Conservation (phyloP, 2,888 invertebrate species). For the Stenodema calcarata region DNA sequence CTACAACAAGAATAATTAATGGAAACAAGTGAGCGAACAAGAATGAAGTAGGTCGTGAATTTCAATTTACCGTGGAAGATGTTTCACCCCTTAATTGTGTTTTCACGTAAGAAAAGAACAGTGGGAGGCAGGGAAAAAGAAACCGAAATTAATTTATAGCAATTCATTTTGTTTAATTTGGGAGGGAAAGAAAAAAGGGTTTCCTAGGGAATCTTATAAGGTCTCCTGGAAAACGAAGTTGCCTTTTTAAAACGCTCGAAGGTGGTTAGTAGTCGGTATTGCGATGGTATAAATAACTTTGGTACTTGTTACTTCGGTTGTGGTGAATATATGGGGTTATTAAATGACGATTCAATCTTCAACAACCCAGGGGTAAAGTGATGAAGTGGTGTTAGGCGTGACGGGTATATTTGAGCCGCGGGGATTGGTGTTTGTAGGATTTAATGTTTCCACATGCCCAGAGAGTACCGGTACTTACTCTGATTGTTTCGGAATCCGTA, state of each 20-base stretch:
- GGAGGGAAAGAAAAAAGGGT: conserved; percentile 18
- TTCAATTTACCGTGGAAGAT: conserved; percentile 47
- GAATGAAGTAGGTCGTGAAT: conserved; percentile 47
- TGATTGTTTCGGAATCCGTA: too few relatives aligned
- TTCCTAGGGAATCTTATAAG: conserved; percentile 30
- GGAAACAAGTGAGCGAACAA: conserved; percentile 46
- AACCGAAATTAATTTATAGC: conserved; percentile 53
- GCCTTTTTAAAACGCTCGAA: background rate
- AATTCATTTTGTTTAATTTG: conserved; percentile 52
- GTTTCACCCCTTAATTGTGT: conserved; percentile 47
- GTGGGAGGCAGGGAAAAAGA: conserved; percentile 13
- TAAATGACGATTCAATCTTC: too few relatives aligned
- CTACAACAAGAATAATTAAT: conserved; percentile 44
- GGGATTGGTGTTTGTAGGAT: too few relatives aligned
- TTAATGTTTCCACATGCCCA: too few relatives aligned
- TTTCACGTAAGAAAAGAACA: conserved; percentile 34
- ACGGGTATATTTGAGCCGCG: too few relatives aligned
- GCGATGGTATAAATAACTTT: background rate
- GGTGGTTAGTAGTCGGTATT: background rate
- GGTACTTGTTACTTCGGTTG: too few relatives aligned
- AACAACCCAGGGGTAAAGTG: too few relatives aligned
- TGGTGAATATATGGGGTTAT: too few relatives aligned
- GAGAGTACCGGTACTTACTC: too few relatives aligned
- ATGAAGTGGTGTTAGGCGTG: too few relatives aligned
- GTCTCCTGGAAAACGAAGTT: background rate